Evolutionary conservation across 2,797 vertebrate genomes (phyloP), one percentile per base, ranked within the genome.

Genomic region (Rachycentron canadum): DNA sequence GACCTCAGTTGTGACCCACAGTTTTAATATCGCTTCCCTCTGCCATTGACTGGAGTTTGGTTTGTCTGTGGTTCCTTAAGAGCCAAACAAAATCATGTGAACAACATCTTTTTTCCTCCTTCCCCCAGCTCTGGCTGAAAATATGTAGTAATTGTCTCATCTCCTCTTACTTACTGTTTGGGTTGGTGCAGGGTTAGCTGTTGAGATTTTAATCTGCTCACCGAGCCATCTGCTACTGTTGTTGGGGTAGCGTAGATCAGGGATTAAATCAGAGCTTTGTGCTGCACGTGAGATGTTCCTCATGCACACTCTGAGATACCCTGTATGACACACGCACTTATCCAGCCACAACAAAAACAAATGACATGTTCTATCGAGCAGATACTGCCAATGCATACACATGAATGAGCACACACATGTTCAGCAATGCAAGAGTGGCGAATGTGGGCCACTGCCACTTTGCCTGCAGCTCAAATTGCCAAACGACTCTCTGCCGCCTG

Each of bases 161-260:
- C 62, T 76, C 74, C 79, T 59, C 76, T 89, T 63, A 66, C 49
- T 69, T 64, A 64, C 63, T 89, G 89, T 93, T 90, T 92, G 88
- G 83, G 84, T 88, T 85, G 81, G 66, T 66, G 67, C 21, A 0
- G 86, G 83, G 86, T 76, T 81, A 89, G 87, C 89, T 55, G 84
- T 72, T 78, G 82, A 87, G 83, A 91, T 90, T 94, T 89, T 89
- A 92, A 95, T 94, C 91, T 90, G 83, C 91, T 94, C 93, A 83
- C 64, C 12, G 69, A 38, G 83, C 92, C 92, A 89, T 94, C 94
- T 95, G 94, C 83, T 63, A 26, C 19, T 53, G 86, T 89, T 79
- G 50, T 23, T 76, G 62, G 62, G 78, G 34, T 81, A 50, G 50
- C 88, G 68, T 68, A 53, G 88, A 89, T 91, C 52, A 5, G 81